Percentiles rank a stretch among this genome's conserved stretches.
Evolutionary conservation across 2,888 invertebrate genomes (phyloP).

Genomic region (Eustalomyia histrio): DNA sequence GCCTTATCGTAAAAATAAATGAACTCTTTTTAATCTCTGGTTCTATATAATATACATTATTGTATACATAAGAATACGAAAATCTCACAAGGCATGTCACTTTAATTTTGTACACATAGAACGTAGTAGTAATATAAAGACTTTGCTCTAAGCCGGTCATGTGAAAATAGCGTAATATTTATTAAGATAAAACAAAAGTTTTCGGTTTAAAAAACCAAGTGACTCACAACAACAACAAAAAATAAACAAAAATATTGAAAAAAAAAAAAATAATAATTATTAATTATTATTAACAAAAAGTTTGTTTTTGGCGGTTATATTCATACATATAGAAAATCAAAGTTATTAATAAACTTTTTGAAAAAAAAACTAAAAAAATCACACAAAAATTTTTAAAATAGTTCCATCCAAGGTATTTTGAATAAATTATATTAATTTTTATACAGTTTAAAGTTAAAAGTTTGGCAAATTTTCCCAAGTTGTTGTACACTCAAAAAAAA

Average conservation of each 20-base stretch:
- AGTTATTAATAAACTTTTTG: too few species aligned
- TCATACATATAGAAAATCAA: too few species aligned
- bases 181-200: constrained; percentile 2
- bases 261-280: too few species aligned
- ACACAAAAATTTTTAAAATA: too few species aligned
- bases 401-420: too few species aligned
- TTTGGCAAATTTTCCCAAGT: too few species aligned
- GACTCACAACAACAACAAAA: neutral
- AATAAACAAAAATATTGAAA: neutral
- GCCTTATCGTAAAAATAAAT: neutral
- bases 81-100: constrained; percentile 40
- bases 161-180: constrained; percentile 29
- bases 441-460: too few species aligned
- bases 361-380: too few species aligned
- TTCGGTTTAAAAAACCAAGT: neutral
- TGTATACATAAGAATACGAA: constrained; percentile 20
- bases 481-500: too few species aligned
- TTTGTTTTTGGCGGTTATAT: too few species aligned
- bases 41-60: neutral
- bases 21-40: neutral
- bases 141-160: constrained; percentile 58
- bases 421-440: too few species aligned
- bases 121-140: constrained; percentile 55
- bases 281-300: too few species aligned
- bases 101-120: constrained; percentile 29